A percentile compares a stretch with the other conserved stretches of the same genome.
Conservation (phyloP, 2,797 vertebrate genomes). For the Falco cherrug region DNA sequence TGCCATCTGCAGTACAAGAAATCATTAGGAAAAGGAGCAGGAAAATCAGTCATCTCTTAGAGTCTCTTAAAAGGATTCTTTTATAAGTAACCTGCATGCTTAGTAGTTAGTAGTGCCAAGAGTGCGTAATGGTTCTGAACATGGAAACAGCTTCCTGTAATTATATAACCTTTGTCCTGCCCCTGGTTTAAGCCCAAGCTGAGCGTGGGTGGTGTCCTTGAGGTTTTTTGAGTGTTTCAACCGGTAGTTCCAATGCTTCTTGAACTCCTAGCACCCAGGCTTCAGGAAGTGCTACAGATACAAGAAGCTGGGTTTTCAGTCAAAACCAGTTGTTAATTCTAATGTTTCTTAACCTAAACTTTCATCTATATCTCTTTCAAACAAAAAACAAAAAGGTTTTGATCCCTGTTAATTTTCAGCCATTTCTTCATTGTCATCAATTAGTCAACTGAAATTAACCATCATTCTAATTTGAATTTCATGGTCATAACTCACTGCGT, state of each 20-base stretch:
- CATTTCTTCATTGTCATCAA: background rate
- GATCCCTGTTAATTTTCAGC: background rate
- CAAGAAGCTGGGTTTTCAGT: background rate
- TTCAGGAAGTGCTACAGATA: background rate
- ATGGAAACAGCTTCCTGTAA: background rate
- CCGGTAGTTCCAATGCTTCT: background rate
- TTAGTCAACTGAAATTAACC: background rate
- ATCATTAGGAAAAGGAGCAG: background rate
- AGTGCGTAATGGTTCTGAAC: background rate
- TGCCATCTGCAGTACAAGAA: conserved; percentile 50
- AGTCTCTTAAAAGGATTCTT: background rate
- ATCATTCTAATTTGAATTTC: background rate
- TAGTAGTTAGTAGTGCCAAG: background rate
- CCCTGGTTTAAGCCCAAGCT: background rate
- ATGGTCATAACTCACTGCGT: conserved; percentile 51
- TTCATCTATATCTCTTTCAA: background rate
- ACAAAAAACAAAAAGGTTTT: background rate
- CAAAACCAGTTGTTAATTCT: background rate
- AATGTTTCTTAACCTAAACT: background rate
- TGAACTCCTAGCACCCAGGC: background rate
- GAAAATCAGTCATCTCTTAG: background rate
- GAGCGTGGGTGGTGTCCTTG: background rate
- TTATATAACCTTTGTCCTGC: background rate
- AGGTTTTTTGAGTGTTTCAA: background rate
- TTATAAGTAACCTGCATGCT: background rate